Percentiles rank a stretch among this genome's conserved stretches.
Conservation (phyloP, 92 coral and sea anemone species). For the Galaxea fascicularis region DNA sequence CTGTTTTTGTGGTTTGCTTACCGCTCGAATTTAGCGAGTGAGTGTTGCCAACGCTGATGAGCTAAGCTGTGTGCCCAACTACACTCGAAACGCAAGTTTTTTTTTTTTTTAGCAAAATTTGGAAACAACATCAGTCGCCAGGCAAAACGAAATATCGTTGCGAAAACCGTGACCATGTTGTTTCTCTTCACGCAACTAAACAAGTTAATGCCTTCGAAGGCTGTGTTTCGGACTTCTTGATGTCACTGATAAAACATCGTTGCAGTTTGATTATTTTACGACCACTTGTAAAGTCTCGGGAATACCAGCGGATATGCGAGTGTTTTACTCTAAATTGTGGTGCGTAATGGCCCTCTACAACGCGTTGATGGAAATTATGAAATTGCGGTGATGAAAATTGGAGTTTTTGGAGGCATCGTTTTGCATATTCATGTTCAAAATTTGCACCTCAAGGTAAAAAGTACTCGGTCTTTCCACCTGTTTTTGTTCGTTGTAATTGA, state of each 20-base stretch:
- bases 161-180: background rate
- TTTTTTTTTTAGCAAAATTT: too few relatives aligned
- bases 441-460: slow-evolving; percentile 33
- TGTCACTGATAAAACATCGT: slow-evolving; percentile 12
- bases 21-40: background rate
- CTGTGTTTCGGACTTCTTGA: slow-evolving; percentile 31
- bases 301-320: slow-evolving; percentile 11
- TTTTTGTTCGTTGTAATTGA: slow-evolving; percentile 34
- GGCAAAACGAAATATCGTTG: background rate
- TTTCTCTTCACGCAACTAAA: slow-evolving; percentile 2
- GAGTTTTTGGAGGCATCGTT: slow-evolving; percentile 18
- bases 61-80: background rate
- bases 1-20: background rate
- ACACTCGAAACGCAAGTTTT: background rate
- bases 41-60: slow-evolving; percentile 16
- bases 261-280: slow-evolving; percentile 31
- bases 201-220: slow-evolving; percentile 22
- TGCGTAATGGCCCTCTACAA: slow-evolving; percentile 11
- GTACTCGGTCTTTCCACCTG: slow-evolving; percentile 41
- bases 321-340: slow-evolving; percentile 22
- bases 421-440: slow-evolving; percentile 41
- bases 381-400: slow-evolving; percentile 43
- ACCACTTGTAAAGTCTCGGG: background rate
- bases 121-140: background rate
- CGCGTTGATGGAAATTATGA: slow-evolving; percentile 40